phyloP scores from a whole-genome alignment of 2,888 invertebrate species.

The Agrochola lychnidis region DNA sequence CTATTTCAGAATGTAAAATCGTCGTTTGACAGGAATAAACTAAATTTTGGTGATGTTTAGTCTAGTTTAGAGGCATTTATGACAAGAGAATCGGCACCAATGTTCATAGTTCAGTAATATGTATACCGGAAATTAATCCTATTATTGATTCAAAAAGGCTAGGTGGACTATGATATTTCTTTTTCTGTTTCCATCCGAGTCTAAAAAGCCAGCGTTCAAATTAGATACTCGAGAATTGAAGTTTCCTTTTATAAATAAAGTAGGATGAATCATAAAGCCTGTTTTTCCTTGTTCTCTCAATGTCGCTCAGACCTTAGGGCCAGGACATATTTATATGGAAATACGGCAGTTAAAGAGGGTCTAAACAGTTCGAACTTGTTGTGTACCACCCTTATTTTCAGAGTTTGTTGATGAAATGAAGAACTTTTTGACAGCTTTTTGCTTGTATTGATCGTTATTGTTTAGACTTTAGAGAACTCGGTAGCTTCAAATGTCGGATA shows the following conservation, averaged over 20 bases:
- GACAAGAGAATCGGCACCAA: no score
- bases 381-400: conserved; percentile 40
- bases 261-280: conserved; percentile 45
- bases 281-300: conserved; percentile 57
- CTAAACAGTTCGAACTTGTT: conserved; percentile 55
- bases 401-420: conserved; percentile 49
- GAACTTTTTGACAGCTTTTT: conserved; percentile 46
- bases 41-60: no score
- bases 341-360: conserved; percentile 57
- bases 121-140: not conserved
- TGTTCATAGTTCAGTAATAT: not conserved
- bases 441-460: conserved; percentile 32
- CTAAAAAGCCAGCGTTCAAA: not conserved
- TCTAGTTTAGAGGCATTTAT: no score
- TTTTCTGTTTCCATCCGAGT: conserved; percentile 1
- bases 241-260: conserved; percentile 49
- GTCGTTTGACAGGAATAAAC: no score
- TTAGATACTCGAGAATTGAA: conserved; percentile 13
- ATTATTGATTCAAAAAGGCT: not conserved
- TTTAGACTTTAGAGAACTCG: conserved; percentile 19
- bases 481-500: conserved; percentile 12
- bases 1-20: no score
- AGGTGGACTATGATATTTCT: not conserved
- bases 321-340: conserved; percentile 62
- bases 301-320: conserved; percentile 47